phyloP scores from a whole-genome alignment of 1,140 invertebrate species.

The Meloidogyne chitwoodi region DNA sequence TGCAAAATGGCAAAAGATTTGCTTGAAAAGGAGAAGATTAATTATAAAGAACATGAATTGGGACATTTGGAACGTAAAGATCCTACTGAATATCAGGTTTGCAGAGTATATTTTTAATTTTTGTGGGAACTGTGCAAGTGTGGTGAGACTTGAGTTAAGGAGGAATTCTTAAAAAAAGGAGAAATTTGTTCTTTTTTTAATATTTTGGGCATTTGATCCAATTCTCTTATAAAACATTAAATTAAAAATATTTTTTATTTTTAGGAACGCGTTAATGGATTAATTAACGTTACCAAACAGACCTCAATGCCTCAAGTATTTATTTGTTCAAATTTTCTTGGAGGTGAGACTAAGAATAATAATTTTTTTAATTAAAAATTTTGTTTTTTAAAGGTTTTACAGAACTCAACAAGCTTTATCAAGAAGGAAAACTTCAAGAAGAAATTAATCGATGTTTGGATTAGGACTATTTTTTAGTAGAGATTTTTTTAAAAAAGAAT shows the following conservation, averaged over 20 bases:
- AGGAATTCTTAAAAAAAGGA: not conserved
- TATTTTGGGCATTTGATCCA: no score
- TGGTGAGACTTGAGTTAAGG: not conserved
- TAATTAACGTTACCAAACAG: conserved; percentile 36
- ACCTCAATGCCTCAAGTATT: conserved; percentile 45
- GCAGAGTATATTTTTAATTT: not conserved
- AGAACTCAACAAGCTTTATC: conserved; percentile 34
- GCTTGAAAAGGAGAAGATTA: conserved; percentile 37
- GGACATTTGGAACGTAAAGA: conserved; percentile 27
- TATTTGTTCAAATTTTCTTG: conserved; percentile 46
- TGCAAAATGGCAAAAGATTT: conserved; percentile 43
- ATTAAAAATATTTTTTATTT: no score
- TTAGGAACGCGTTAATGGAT: conserved; percentile 40
- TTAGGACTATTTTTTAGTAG: conserved; percentile 20
- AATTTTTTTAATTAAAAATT: not conserved
- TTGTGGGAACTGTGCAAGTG: not conserved
- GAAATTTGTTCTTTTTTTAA: no score
- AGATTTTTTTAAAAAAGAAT: no score
- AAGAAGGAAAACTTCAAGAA: conserved; percentile 30
- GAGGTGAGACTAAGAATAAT: conserved; percentile 26
- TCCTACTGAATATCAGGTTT: conserved; percentile 28
- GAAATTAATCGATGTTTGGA: conserved; percentile 29
- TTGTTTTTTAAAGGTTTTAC: conserved; percentile 37
- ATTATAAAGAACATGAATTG: conserved; percentile 38
- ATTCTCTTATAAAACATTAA: no score